Conservation (phyloP, 2,888 invertebrate genomes). For the Aromia moschata region DNA sequence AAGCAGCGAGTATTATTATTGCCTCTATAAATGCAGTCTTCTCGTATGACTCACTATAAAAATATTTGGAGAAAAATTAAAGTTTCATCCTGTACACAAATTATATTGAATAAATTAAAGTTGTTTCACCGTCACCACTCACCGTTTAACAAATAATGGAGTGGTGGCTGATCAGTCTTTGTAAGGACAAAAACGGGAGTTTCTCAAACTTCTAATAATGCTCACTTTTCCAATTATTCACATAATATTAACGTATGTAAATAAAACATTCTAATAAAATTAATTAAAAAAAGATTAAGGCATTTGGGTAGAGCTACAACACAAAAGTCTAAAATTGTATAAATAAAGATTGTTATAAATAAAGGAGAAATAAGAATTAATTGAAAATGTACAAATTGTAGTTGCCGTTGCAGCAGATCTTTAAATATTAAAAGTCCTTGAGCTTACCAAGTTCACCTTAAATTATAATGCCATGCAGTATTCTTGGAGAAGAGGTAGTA, state of each 20-base stretch:
- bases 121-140: too few relatives aligned
- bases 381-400: conserved; percentile 8
- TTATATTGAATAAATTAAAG: too few relatives aligned
- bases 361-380: background rate
- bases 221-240: background rate
- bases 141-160: conserved; percentile 6
- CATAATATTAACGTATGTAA: too few relatives aligned
- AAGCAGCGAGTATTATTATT: too few relatives aligned
- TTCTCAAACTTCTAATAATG: background rate
- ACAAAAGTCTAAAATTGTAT: conserved; percentile 1
- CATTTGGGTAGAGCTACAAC: too few relatives aligned
- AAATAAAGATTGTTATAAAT: conserved; percentile 14
- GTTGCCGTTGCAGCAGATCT: conserved; percentile 21
- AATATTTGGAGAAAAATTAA: too few relatives aligned
- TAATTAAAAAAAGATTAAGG: too few relatives aligned
- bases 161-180: conserved; percentile 11
- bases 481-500: background rate
- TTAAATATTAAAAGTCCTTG: conserved; percentile 11
- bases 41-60: too few relatives aligned
- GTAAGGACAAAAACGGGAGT: conserved; percentile 1
- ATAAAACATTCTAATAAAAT: too few relatives aligned
- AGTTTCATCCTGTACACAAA: too few relatives aligned
- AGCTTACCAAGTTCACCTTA: background rate
- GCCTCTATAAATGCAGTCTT: too few relatives aligned
- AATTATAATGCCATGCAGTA: background rate